Conservation (phyloP, 2,113 vertebrate genomes). For the Cettia cetti region DNA sequence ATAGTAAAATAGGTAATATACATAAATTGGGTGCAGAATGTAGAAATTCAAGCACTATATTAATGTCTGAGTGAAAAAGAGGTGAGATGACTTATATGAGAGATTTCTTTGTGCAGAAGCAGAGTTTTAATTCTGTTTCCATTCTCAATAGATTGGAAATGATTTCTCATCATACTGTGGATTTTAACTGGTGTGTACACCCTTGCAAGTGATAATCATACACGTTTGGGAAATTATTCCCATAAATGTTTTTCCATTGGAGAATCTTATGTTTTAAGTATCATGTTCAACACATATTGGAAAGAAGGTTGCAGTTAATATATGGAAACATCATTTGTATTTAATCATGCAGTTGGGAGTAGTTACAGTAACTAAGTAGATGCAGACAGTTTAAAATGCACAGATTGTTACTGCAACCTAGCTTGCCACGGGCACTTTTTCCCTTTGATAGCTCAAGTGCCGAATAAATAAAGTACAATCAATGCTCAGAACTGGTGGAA, state of each 20-base stretch:
- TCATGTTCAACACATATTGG: conserved; percentile 2
- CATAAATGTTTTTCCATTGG: conserved; percentile 20
- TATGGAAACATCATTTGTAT: conserved; percentile 55
- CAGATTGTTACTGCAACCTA: conserved; percentile 51
- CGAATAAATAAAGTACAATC: conserved; percentile 49
- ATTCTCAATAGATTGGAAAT: conserved; percentile 1
- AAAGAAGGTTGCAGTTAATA: conserved; percentile 25
- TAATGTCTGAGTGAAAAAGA: neutral
- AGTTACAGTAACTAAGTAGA: conserved; percentile 52
- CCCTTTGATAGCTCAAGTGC: conserved; percentile 13
- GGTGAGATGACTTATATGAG: neutral
- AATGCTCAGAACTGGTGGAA: neutral
- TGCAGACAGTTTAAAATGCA: conserved; percentile 63
- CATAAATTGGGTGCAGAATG: neutral
- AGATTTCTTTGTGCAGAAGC: neutral
- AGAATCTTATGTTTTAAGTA: conserved; percentile 32
- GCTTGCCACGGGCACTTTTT: conserved; percentile 55
- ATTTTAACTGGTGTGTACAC: neutral
- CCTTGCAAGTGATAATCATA: neutral
- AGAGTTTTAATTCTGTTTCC: neutral
- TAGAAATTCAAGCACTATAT: neutral
- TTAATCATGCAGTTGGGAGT: conserved; percentile 55
- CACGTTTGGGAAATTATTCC: conserved; percentile 16
- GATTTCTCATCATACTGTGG: neutral
- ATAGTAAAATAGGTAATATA: neutral